Conservation (phyloP, 2,797 vertebrate genomes). For the Enteromius treurensis region DNA sequence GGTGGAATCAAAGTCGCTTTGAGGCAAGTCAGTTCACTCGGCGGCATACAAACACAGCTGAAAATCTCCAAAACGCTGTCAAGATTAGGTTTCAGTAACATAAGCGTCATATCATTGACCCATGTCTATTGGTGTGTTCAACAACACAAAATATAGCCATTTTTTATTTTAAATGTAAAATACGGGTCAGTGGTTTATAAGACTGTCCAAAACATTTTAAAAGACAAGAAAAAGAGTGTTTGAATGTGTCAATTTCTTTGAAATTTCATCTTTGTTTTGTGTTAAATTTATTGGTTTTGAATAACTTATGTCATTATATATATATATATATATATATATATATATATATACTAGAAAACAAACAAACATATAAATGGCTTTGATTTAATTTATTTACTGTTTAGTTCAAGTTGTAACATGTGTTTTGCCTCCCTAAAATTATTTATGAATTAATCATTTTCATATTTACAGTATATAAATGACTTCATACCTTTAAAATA, state of each 20-base stretch:
- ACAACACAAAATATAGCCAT: neutral
- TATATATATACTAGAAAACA: too few relatives aligned
- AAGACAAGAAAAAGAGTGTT: neutral
- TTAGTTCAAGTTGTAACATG: neutral
- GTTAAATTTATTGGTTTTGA: neutral
- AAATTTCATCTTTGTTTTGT: neutral
- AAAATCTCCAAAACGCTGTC: neutral
- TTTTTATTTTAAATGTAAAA: neutral
- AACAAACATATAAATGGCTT: neutral
- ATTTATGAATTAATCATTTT: neutral
- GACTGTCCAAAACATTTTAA: neutral
- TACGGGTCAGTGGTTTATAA: neutral
- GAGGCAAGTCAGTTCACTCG: slow-evolving; percentile 38
- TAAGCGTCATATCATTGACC: neutral
- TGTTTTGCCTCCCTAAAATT: neutral
- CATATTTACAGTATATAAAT: too few relatives aligned
- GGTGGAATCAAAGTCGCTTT: slow-evolving; percentile 55
- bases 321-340: too few relatives aligned
- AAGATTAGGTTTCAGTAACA: neutral
- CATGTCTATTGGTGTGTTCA: neutral
- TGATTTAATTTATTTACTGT: neutral
- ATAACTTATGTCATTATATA: neutral
- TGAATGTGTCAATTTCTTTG: neutral
- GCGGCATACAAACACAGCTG: slow-evolving; percentile 39
- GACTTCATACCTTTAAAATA: neutral